phyloP scores from a whole-genome alignment of 2,113 vertebrate species.

The Ifrita kowaldi region DNA sequence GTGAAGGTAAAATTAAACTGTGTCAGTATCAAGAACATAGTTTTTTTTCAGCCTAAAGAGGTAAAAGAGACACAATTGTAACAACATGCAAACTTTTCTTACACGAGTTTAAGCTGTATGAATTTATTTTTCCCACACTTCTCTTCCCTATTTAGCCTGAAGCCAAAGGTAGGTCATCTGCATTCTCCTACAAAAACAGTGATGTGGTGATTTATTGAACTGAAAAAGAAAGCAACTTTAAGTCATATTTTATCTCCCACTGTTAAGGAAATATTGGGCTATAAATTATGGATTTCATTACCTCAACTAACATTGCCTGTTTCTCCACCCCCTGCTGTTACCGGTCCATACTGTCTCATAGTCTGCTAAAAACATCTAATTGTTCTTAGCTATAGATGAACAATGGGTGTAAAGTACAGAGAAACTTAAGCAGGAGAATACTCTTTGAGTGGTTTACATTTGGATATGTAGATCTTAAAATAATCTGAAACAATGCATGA shows the following conservation, averaged over 20 bases:
- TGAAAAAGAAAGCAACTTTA: conserved; percentile 29
- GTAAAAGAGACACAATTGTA: not conserved
- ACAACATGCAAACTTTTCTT: not conserved
- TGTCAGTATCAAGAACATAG: not conserved
- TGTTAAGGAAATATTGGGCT: not conserved
- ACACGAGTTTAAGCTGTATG: not conserved
- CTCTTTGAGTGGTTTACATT: not conserved
- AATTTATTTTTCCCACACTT: not conserved
- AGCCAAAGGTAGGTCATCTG: not conserved
- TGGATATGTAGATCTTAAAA: not conserved
- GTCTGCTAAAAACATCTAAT: not conserved
- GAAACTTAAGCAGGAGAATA: not conserved
- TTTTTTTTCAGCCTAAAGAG: not conserved
- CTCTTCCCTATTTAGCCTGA: not conserved
- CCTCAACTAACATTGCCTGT: not conserved
- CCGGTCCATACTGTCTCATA: not conserved
- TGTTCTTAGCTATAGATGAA: not conserved
- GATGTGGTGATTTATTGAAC: not conserved
- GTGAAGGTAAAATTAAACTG: conserved; percentile 61
- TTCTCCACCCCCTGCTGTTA: not conserved
- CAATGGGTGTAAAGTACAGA: not conserved
- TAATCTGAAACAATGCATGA: not conserved
- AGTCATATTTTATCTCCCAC: not conserved
- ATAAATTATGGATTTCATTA: not conserved
- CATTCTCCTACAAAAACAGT: not conserved